phyloP scores from a whole-genome alignment of 2,113 vertebrate species.

The Platanista minor region DNA sequence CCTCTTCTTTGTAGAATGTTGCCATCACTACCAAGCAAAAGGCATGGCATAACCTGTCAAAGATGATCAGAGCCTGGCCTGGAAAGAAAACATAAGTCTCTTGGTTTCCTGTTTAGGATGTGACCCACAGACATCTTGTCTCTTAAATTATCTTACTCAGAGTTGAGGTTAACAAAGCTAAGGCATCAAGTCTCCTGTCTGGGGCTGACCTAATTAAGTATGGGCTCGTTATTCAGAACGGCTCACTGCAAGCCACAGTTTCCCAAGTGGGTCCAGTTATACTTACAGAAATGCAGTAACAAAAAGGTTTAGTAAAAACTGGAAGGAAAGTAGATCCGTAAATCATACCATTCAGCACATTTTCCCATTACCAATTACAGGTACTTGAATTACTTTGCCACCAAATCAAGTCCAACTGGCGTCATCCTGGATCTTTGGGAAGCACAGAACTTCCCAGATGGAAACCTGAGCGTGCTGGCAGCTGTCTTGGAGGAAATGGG shows the following conservation, averaged over 20 bases:
- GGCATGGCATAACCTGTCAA: not conserved
- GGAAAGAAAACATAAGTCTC: conserved; percentile 37
- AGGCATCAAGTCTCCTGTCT: conserved; percentile 16
- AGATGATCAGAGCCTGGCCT: not conserved
- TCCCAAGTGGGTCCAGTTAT: not conserved
- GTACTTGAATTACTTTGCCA: conserved; percentile 98
- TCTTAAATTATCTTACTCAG: conserved; percentile 59
- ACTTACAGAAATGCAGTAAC: not conserved
- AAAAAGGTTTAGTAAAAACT: not conserved
- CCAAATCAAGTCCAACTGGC: conserved; percentile 94
- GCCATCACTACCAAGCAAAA: not conserved
- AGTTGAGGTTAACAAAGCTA: conserved; percentile 62
- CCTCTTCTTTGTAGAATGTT: not conserved
- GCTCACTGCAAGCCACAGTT: not conserved
- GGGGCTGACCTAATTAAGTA: conserved; percentile 66
- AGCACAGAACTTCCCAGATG: conserved; percentile 95
- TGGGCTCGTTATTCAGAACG: not conserved
- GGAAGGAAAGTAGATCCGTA: not conserved
- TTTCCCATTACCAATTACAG: conserved; percentile 76
- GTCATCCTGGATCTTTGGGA: conserved; percentile 98
- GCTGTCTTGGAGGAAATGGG: conserved; percentile 97
- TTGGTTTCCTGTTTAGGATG: conserved; percentile 34
- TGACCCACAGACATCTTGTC: conserved; percentile 11
- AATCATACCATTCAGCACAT: not conserved
- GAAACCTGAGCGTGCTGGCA: conserved; percentile 92